Conservation (phyloP, 2,888 invertebrate genomes). For the Xestia xanthographa region DNA sequence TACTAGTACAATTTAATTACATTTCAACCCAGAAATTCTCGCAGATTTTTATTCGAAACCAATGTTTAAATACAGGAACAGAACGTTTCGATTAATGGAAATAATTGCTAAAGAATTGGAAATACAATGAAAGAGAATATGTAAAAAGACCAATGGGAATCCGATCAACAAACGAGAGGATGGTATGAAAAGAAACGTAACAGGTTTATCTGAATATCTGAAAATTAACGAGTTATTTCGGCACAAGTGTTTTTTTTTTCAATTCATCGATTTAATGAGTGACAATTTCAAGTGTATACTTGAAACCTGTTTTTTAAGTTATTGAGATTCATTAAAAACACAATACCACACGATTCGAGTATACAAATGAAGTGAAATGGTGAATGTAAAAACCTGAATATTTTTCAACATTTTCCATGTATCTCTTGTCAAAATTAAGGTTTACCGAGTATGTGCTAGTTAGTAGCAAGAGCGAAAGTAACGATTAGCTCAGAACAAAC, state of each 20-base stretch:
- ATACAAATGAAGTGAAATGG: background rate
- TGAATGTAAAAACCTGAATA: background rate
- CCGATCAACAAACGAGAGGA: constrained; percentile 35
- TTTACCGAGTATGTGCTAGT: background rate
- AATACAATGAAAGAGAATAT: constrained; percentile 20
- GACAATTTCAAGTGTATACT: background rate
- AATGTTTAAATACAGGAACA: background rate
- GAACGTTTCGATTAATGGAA: constrained; percentile 27
- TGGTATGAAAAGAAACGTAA: constrained; percentile 37
- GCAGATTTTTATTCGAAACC: background rate
- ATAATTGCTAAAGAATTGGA: constrained; percentile 33
- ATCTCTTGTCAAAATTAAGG: background rate
- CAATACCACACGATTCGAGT: background rate
- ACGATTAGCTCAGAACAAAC: background rate
- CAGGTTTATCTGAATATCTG: constrained; percentile 13
- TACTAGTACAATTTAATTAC: background rate
- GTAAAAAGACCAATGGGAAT: constrained; percentile 27
- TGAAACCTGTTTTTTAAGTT: background rate
- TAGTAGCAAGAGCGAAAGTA: no score
- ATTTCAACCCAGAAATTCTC: background rate
- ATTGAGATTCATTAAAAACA: background rate
- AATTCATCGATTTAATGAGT: background rate
- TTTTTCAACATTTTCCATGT: background rate
- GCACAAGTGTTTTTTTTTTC: background rate
- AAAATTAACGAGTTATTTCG: constrained; percentile 42